phyloP scores from a whole-genome alignment of 2,113 vertebrate species.

The Eurystomus gularis region DNA sequence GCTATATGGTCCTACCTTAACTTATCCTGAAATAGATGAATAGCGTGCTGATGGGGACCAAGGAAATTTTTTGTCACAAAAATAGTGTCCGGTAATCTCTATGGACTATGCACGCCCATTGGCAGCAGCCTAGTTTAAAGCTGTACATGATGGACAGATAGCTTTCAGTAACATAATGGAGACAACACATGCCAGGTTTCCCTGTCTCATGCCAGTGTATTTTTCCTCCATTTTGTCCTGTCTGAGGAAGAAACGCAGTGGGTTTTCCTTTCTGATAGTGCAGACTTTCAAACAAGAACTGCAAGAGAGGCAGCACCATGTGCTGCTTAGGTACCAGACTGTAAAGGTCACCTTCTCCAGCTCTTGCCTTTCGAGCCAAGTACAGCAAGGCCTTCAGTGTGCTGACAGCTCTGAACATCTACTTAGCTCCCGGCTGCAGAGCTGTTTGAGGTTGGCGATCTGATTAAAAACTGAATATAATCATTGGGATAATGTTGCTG shows the following conservation, averaged over 20 bases:
- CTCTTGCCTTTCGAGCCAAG: neutral
- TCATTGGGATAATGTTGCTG: neutral
- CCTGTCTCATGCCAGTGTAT: neutral
- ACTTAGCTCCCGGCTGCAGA: neutral
- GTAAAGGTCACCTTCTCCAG: neutral
- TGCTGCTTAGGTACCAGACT: neutral
- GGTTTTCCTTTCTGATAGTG: neutral
- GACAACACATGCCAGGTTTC: neutral
- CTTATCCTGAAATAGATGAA: constrained; percentile 50
- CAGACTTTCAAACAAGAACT: neutral
- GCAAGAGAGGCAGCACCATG: neutral
- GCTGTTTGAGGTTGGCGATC: neutral
- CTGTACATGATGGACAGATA: neutral
- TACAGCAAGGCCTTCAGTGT: neutral
- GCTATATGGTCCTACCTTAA: constrained; percentile 50
- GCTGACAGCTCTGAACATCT: neutral
- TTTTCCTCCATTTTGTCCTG: neutral
- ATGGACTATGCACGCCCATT: neutral
- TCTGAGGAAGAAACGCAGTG: neutral
- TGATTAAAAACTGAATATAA: neutral
- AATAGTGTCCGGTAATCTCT: neutral
- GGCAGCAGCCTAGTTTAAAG: neutral
- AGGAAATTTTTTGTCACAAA: constrained; percentile 25
- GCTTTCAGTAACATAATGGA: neutral
- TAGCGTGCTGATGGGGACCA: neutral